Evolutionary conservation across 1,140 invertebrate genomes (phyloP).

Genomic region (Rhagoletis pomonella): DNA sequence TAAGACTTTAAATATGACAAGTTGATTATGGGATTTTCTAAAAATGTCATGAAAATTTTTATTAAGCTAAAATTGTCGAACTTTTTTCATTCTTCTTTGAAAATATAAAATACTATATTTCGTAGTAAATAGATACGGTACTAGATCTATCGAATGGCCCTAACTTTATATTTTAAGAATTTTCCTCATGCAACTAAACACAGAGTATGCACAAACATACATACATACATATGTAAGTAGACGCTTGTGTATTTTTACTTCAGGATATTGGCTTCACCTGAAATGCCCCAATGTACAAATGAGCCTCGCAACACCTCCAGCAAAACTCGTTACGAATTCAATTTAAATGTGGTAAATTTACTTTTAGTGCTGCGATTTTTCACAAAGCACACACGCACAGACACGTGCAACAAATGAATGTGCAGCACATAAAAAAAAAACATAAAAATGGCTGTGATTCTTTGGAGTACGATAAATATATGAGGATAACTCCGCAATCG

Average conservation of each 20-base stretch:
- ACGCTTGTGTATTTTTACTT: background rate
- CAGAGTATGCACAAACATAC: background rate
- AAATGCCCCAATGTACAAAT: slow-evolving; percentile 24
- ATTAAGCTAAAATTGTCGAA: no score
- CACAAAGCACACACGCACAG: slow-evolving; percentile 5
- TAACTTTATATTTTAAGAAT: background rate
- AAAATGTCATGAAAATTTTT: no score
- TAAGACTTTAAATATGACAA: no score
- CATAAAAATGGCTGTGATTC: background rate
- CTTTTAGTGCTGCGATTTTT: slow-evolving; percentile 46
- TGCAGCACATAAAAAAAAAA: background rate
- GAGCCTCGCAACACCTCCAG: slow-evolving; percentile 45
- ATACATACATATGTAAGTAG: background rate
- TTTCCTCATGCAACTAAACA: background rate
- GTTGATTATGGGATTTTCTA: no score
- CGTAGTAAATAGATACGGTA: no score
- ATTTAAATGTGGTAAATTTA: slow-evolving; percentile 52
- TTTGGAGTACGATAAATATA: no score
- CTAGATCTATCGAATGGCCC: no score
- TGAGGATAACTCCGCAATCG: no score
- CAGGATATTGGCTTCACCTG: slow-evolving; percentile 11
- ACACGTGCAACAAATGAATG: background rate
- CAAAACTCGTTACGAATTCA: slow-evolving; percentile 52
- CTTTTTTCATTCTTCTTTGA: no score
- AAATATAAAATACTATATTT: no score